These are phyloP conservation scores for Opisthograptis luteolata DNA, from an alignment of 2,888 invertebrate species.

Conservation along the genomic window DNA sequence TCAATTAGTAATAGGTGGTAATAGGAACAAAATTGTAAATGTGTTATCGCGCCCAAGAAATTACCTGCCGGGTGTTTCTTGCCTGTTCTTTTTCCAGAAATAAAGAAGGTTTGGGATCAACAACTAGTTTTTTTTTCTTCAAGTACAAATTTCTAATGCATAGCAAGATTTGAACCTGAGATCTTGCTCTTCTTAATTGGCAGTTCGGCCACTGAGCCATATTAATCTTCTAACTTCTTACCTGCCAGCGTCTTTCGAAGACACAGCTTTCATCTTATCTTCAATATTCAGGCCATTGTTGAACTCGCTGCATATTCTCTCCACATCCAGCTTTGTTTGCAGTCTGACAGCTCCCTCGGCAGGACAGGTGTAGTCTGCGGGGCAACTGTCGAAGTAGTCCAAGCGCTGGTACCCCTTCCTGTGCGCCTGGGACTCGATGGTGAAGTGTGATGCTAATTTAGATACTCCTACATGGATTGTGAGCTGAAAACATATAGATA, in stretches of 20 bases:
- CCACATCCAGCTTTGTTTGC: conserved; percentile 81
- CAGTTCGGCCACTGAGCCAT: no score
- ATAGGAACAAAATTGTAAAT: no score
- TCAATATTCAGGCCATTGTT: conserved; percentile 60
- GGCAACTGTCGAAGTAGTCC: conserved; percentile 83
- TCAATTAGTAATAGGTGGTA: no score
- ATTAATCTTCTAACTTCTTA: no score
- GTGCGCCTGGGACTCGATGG: conserved; percentile 88
- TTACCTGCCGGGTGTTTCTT: no score
- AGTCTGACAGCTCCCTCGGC: conserved; percentile 78
- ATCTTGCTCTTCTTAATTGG: no score
- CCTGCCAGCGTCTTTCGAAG: conserved; percentile 88
- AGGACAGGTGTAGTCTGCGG: conserved; percentile 66
- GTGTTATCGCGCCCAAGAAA: no score
- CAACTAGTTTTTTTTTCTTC: no score
- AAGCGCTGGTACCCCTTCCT: conserved; percentile 81
- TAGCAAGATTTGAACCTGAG: no score
- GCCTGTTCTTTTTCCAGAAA: no score
- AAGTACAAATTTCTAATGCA: no score
- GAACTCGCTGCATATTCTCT: conserved; percentile 79
- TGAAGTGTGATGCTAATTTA: conserved; percentile 83
- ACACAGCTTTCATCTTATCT: conserved; percentile 61
- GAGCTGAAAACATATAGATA: conserved; percentile 88
- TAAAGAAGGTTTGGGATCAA: no score
- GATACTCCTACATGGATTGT: conserved; percentile 93